Base-by-base conservation (phyloP, 2,888 invertebrate genomes). In the Eudasyphora cyanicolor region DNA sequence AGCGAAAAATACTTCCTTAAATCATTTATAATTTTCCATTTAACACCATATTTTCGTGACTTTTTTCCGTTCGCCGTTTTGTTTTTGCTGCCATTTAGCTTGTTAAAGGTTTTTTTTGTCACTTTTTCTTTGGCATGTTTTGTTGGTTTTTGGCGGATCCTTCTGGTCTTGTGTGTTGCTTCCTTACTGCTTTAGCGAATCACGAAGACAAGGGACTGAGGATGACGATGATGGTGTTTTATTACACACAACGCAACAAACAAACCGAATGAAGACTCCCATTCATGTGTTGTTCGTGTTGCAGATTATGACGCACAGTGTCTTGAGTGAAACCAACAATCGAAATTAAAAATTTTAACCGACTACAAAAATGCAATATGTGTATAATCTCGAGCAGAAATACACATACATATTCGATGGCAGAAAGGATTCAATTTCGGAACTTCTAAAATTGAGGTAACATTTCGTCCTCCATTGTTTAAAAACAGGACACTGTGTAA, bases 11-110 rank as follows among this genome's bases (percentile, higher is more conserved):
- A 62, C 35, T 14, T 64, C 62, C 60, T 78, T 73, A 84, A 84
- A 84, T 84, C 84, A 84, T 84, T 84, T 81, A 84, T 84, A 81
- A 81, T 76, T 73, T 81, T 84, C 70, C 71, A 78, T 80, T 84
- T 84, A 84, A 84, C 83, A 81, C 83, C 83, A 81, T 78, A 81
- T 84, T 84, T 79, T 76, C 76, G 78, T 79, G 42, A 49, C 71
- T 76, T 71, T 84, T 77, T 81, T 81, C 27, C 32, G n/a, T 17
- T 67, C 57, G 29, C 70, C 60, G 57, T 76, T 81, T 81, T 81
- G 29, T 67, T 67, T 42, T 19, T 38, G 38, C 64, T 64, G 35
- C 35, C 35, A 64, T 38, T 64, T 64, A 32, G 71, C 84, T 81
- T 78, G 80, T 76, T 81, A 81, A 84, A 67, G 35, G 75, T 80